Percentiles rank a stretch among this genome's conserved stretches.
Evolutionary conservation across 2,888 invertebrate genomes (phyloP).

Genomic region (Julus scandinavius): DNA sequence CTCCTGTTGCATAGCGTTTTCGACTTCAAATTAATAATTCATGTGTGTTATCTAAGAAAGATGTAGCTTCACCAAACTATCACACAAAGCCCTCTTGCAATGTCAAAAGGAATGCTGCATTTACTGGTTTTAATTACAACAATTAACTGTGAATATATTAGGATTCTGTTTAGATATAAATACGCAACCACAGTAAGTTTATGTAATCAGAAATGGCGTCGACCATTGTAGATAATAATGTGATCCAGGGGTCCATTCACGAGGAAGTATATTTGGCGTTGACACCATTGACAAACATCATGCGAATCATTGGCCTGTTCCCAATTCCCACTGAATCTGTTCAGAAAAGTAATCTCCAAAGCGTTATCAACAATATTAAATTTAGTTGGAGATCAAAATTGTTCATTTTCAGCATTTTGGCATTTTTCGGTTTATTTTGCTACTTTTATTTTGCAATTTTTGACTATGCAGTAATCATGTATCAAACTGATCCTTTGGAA

Average conservation of each 20-base stretch:
- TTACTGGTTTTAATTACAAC: neutral
- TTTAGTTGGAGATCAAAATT: neutral
- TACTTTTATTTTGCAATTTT: neutral
- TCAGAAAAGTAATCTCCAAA: neutral
- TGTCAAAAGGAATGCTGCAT: neutral
- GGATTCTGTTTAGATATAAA: neutral
- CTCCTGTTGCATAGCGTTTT: neutral
- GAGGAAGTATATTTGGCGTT: neutral
- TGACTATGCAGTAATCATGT: neutral
- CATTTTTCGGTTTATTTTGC: neutral
- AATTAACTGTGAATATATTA: neutral
- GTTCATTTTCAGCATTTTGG: neutral
- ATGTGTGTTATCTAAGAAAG: neutral
- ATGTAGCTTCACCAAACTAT: neutral
- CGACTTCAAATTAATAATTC: neutral
- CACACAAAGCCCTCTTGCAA: neutral
- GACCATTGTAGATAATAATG: neutral
- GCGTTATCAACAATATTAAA: neutral
- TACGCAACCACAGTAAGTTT: neutral
- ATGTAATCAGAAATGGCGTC: neutral
- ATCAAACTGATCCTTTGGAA: neutral
- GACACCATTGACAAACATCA: neutral
- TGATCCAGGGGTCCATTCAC: neutral
- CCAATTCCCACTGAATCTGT: neutral
- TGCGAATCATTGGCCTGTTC: neutral